A percentile compares a stretch with the other conserved stretches of the same genome.
phyloP scores from a whole-genome alignment of 2,888 invertebrate species.

The Trissolcus brochymenae region DNA sequence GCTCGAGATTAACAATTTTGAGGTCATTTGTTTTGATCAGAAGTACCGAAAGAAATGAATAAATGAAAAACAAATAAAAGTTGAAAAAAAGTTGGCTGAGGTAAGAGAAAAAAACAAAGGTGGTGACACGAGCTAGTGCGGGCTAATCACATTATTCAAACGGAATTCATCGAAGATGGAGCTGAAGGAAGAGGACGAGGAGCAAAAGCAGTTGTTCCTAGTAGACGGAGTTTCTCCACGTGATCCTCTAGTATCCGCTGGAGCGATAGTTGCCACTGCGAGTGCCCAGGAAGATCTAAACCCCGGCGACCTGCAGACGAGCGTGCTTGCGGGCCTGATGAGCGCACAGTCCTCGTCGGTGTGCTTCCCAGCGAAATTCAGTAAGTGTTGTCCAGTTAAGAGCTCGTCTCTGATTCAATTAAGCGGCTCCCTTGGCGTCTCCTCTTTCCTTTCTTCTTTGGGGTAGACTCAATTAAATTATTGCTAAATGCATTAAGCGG shows the following conservation, averaged over 20 bases:
- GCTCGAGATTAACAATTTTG: slow-evolving; percentile 51
- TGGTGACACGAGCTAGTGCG: not conserved
- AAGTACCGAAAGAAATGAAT: not conserved
- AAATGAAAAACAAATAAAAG: slow-evolving; percentile 5
- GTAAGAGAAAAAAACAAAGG: not conserved
- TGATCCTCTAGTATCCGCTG: slow-evolving; percentile 72
- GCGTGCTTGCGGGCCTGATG: slow-evolving; percentile 72
- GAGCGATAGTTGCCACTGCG: slow-evolving; percentile 68
- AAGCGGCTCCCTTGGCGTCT: slow-evolving; percentile 62
- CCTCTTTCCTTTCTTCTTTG: slow-evolving; percentile 61
- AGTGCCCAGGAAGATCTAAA: slow-evolving; percentile 68
- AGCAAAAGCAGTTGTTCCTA: slow-evolving; percentile 69
- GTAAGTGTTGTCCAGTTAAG: slow-evolving; percentile 67
- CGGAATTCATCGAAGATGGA: slow-evolving; percentile 64
- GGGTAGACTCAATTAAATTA: slow-evolving; percentile 75
- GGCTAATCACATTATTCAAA: slow-evolving; percentile 32
- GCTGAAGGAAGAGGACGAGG: slow-evolving; percentile 72
- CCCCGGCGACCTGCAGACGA: slow-evolving; percentile 70
- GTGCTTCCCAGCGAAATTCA: slow-evolving; percentile 75
- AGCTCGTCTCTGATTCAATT: slow-evolving; percentile 42
- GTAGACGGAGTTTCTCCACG: slow-evolving; percentile 68
- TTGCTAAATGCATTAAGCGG: slow-evolving; percentile 76
- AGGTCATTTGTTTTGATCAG: not conserved
- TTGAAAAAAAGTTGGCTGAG: slow-evolving; percentile 2
- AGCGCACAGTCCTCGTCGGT: slow-evolving; percentile 73